Base-by-base conservation (phyloP, 2,113 vertebrate species). In the Oxygymnocypris stewartii region DNA sequence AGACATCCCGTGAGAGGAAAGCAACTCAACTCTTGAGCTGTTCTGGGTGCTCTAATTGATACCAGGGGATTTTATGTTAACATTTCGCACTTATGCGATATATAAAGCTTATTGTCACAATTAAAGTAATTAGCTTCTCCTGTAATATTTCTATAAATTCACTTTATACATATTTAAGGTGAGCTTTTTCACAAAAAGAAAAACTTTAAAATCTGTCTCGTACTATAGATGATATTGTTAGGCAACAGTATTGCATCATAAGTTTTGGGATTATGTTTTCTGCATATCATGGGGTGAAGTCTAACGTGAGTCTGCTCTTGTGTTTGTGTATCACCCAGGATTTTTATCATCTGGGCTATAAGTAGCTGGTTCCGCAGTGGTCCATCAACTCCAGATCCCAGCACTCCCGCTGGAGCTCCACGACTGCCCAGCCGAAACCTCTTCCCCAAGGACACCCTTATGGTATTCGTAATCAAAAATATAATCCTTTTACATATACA, bases 331-430 rank as follows among this genome's bases (percentile, higher is more conserved):
- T 78, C 81, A 40, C 84, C 9, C 82, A 99, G 97, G 93, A 99
- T 98, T 91, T 97, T 99, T 90, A 96, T 99, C 92, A 99, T 99
- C 92, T 99, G 98, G 98, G 97, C 97, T 73, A 97, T 99, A 93
- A 99, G 97, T 93, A 98, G 97, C 91, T 98, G 97, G 97, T 99
- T 99, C 89, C 97, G 97, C 44, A 93, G 98, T 86, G 97, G 97
- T 63, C 94, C 96, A 0, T 92, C 97, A 35, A 96, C 97, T 2
- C 97, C 97, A 90, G 97, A 98, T 91, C 96, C 95, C 86, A 94
- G 37, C 71, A 95, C 95, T 5, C 89, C 96, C 0, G 94, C 96
- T 0, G 97, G 97, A 31, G 94, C 94, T 0, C 96, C 96, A 0
- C 94, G 96, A 1, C 93, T 96, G 13, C 97, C 97, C 35, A 99